These are phyloP conservation scores for Patella ulyssiponensis DNA, from an alignment of 2,888 invertebrate genomes.

Conservation along the genomic window DNA sequence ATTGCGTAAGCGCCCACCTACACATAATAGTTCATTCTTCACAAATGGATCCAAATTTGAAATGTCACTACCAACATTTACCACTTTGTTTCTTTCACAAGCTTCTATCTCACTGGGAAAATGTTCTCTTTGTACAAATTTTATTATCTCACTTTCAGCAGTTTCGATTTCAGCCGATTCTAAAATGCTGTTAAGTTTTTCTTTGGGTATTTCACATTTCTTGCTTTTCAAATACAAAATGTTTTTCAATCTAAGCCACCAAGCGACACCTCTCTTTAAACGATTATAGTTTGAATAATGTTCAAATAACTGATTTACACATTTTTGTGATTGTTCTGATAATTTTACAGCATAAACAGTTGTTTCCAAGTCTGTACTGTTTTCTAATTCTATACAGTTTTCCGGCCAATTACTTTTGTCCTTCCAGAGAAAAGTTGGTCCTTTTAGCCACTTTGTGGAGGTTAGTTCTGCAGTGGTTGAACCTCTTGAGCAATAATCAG, in stretches of 20 bases:
- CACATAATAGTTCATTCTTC: not conserved
- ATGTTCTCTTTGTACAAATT: not conserved
- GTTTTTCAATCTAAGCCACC: constrained; percentile 1
- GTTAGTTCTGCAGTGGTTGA: not conserved
- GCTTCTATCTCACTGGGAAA: not conserved
- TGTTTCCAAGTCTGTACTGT: no score
- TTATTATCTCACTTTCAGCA: not conserved
- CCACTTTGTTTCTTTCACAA: not conserved
- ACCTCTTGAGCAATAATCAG: not conserved
- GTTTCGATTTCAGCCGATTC: not conserved
- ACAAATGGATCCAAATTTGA: not conserved
- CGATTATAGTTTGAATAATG: not conserved
- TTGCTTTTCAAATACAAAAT: no score
- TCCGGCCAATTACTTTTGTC: not conserved
- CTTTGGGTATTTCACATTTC: no score
- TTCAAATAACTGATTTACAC: not conserved
- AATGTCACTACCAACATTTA: not conserved
- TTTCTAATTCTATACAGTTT: no score
- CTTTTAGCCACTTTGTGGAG: not conserved
- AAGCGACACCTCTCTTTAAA: not conserved
- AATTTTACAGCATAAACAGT: no score
- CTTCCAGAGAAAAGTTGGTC: not conserved
- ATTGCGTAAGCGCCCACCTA: constrained; percentile 4
- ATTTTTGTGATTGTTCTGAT: no score
- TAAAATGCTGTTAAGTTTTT: not conserved